Base-by-base conservation (phyloP, 1,140 invertebrate genomes). In the Neodiprion fabricii region DNA sequence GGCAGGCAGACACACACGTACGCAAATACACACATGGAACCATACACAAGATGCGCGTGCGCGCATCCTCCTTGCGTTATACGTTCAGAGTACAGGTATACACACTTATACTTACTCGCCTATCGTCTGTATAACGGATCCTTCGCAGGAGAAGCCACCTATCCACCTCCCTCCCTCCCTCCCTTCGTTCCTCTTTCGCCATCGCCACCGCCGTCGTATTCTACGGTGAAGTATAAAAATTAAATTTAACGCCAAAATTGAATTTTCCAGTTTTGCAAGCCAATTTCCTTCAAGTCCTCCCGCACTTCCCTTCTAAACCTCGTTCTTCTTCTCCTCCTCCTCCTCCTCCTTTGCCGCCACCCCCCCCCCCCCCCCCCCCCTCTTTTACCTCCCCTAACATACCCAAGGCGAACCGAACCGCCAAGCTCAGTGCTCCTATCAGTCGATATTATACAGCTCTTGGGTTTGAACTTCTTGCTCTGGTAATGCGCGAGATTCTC, bases 191-290 rank as follows among this genome's bases (percentile, higher is more conserved):
- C 2, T 28, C 67, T 48, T 74, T 49, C 67, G 40, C 40, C 65
- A 9, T 53, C 10, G 53, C 65, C 66, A 12, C 53, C 53, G 53
- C n/a, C 53, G 53, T 14, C 53, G 53, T 61, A 61, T 61, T 61
- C 53, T 61, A 61, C 53, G 53, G 53, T 61, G 53, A 61, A 61
- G 53, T 61, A 61, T 61, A 61, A 61, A 61, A 61, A 61, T 61
- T 61, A 61, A 61, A 61, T 61, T 61, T 61, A 17, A 61, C 53
- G 53, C 53, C 53, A 17, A 61, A 61, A 61, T 61, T 61, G 53
- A 61, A 61, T 61, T 61, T 61, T 61, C 53, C 53, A 61, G 53
- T 61, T 61, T 61, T 61, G 53, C 53, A 61, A 61, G 53, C 53
- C 53, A 61, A 61, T 61, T 61, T 61, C 53, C 53, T 61, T 61